A percentile compares a stretch with the other conserved stretches of the same genome.
Evolutionary conservation across 2,888 invertebrate species (phyloP).

Genomic region (Drosophila peninsularis): DNA sequence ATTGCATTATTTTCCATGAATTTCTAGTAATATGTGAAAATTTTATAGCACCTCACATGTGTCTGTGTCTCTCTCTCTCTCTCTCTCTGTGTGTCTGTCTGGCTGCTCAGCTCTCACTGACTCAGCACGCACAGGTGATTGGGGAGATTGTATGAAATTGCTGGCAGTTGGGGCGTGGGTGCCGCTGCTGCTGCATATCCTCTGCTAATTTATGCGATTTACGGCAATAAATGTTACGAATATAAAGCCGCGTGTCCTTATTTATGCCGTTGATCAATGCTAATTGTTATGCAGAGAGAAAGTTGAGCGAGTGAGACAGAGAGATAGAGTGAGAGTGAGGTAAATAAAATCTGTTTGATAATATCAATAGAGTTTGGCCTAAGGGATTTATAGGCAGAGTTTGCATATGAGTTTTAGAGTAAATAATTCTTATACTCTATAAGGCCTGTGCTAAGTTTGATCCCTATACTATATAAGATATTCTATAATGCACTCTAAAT

Average conservation of each 20-base stretch:
- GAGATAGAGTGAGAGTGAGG: neutral
- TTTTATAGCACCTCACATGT: slow-evolving; percentile 64
- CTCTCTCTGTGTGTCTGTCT: slow-evolving; percentile 7
- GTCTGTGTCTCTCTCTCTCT: slow-evolving; percentile 4
- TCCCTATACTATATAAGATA: no score
- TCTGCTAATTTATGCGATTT: slow-evolving; percentile 65
- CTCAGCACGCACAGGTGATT: slow-evolving; percentile 52
- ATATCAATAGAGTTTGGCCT: neutral
- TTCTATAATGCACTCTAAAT: no score
- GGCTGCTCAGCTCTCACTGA: slow-evolving; percentile 6
- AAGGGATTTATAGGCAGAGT: neutral
- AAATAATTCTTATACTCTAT: neutral
- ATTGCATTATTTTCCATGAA: slow-evolving; percentile 83
- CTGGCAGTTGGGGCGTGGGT: neutral
- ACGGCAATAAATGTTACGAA: slow-evolving; percentile 26
- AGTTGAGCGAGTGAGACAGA: neutral
- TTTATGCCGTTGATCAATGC: slow-evolving; percentile 43
- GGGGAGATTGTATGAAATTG: slow-evolving; percentile 25
- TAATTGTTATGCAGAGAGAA: slow-evolving; percentile 41
- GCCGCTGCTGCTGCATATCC: slow-evolving; percentile 3
- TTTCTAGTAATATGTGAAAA: slow-evolving; percentile 79
- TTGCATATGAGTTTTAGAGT: neutral
- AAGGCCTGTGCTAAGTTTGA: no score
- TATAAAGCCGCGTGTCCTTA: slow-evolving; percentile 12
- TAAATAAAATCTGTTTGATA: neutral